These are phyloP conservation scores for Callionymus lyra DNA, from an alignment of 2,113 vertebrate species.

Conservation along the genomic window DNA sequence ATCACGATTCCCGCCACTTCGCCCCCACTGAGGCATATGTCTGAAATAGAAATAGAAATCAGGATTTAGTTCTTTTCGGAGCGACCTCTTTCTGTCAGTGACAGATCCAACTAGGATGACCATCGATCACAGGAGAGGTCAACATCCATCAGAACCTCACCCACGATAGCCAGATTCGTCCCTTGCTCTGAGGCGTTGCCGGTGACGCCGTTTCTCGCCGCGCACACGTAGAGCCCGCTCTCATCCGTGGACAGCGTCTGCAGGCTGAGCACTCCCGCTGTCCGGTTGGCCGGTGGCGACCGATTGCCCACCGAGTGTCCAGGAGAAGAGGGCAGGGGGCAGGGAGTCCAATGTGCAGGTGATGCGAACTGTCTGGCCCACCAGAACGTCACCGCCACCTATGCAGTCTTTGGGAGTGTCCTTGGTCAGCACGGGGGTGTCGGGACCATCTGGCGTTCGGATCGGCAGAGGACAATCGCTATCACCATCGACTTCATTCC, in stretches of 20 bases:
- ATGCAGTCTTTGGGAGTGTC: constrained; percentile 48
- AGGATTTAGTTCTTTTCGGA: neutral
- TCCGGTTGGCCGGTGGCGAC: constrained; percentile 28
- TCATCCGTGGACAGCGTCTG: constrained; percentile 52
- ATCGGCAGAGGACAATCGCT: constrained; percentile 9
- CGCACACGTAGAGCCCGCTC: constrained; percentile 54
- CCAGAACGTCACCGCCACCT: constrained; percentile 43
- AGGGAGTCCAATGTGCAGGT: constrained; percentile 55
- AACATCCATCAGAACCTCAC: constrained; percentile 48
- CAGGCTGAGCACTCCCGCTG: constrained; percentile 52
- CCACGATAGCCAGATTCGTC: constrained; percentile 43
- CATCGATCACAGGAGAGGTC: constrained; percentile 26
- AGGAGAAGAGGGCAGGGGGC: constrained; percentile 61
- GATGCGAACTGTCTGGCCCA: constrained; percentile 52
- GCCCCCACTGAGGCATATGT: constrained; percentile 52
- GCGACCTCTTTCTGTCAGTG: constrained; percentile 30
- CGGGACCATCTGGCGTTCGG: constrained; percentile 55
- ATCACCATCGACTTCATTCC: constrained; percentile 1
- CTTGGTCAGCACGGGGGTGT: constrained; percentile 50
- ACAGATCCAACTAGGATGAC: constrained; percentile 41
- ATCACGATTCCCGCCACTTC: constrained; percentile 70
- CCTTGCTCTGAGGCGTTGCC: constrained; percentile 34
- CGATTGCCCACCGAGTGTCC: constrained; percentile 43
- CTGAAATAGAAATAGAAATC: constrained; percentile 38
- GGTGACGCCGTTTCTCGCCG: constrained; percentile 52